Conservation (phyloP, 2,797 vertebrate species). For the Periophthalmus magnuspinnatus region DNA sequence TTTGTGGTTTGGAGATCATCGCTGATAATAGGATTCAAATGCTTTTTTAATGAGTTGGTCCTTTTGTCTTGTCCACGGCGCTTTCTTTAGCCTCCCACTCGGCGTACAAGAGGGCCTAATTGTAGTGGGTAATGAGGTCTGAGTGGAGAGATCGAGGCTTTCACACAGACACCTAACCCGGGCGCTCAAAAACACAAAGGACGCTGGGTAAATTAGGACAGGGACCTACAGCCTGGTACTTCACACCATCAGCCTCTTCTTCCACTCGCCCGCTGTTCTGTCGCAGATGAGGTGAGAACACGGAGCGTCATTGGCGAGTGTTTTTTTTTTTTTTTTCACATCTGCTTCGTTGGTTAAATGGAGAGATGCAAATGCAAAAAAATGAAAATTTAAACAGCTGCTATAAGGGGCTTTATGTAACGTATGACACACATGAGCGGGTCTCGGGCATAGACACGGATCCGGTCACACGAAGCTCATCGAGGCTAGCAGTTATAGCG, state of each 20-base stretch:
- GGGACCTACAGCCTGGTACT: slow-evolving; percentile 55
- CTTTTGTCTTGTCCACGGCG: slow-evolving; percentile 2
- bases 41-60: slow-evolving; percentile 23
- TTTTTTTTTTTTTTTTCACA: slow-evolving; percentile 4
- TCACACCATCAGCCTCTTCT: slow-evolving; percentile 26
- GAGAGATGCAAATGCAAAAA: slow-evolving; percentile 15
- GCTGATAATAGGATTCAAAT: slow-evolving; percentile 17
- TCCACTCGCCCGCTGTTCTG: slow-evolving; percentile 17
- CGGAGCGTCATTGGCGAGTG: slow-evolving; percentile 24
- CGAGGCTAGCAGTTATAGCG: too few relatives aligned
- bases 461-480: too few relatives aligned
- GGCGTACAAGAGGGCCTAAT: slow-evolving; percentile 28
- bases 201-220: slow-evolving; percentile 58
- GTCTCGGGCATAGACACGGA: too few relatives aligned
- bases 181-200: slow-evolving; percentile 24
- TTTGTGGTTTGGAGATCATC: neutral
- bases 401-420: slow-evolving; percentile 31
- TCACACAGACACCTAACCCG: slow-evolving; percentile 8
- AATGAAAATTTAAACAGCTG: slow-evolving; percentile 10
- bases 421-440: slow-evolving; percentile 7
- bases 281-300: slow-evolving; percentile 43
- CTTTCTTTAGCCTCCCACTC: slow-evolving; percentile 27
- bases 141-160: slow-evolving; percentile 42
- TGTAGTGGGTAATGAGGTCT: slow-evolving; percentile 51
- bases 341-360: neutral